Evolutionary conservation across 2,888 invertebrate genomes (phyloP), one percentile per base, ranked within the genome.

Genomic region (Cephus sareptanus): DNA sequence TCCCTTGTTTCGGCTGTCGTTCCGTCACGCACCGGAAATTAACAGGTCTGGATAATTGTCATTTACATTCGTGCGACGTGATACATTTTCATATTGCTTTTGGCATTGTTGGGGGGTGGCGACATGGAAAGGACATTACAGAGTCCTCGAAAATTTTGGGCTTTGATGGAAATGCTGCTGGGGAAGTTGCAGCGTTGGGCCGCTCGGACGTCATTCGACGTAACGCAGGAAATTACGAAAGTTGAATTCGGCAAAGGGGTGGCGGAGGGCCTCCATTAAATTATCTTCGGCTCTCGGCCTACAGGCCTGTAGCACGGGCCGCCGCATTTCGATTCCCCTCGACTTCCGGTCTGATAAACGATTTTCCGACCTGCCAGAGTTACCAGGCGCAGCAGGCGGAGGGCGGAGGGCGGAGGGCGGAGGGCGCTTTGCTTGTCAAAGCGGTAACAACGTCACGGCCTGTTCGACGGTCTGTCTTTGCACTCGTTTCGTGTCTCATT

Each of bases 171-270:
- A 15, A 15, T 4, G 15, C 40, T 40, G 6, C 40, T 15, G 40
- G 6, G 4, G 6, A 40, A 15, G 15, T 1, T 40, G 15, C 40
- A 40, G 15, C 0, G 40, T 40, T 6, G 40, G 40, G 15, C 6
- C 40, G 40, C 40, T 15, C 15, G 40, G 40, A 40, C 40, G 40
- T 15, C 15, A 40, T 40, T 74, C 4, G 12, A 9, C 79, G 82
- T 82, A 82, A 82, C 81, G 81, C 83, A 84, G 86, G 86, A 86
- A 86, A 86, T 85, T 83, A 81, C 83, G 82, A 85, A 86, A 83
- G 82, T 84, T 83, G 80, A 83, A 83, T 82, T 85, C 81, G 77
- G 69, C 77, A 79, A 79, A 77, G 74, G 73, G 15, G n/a, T 73
- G 75, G 40, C 75, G 75, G 13, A 37, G 37, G 37, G 56, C 75